phyloP scores from a whole-genome alignment of 2,113 vertebrate genomes.

The Synodontis membranacea region DNA sequence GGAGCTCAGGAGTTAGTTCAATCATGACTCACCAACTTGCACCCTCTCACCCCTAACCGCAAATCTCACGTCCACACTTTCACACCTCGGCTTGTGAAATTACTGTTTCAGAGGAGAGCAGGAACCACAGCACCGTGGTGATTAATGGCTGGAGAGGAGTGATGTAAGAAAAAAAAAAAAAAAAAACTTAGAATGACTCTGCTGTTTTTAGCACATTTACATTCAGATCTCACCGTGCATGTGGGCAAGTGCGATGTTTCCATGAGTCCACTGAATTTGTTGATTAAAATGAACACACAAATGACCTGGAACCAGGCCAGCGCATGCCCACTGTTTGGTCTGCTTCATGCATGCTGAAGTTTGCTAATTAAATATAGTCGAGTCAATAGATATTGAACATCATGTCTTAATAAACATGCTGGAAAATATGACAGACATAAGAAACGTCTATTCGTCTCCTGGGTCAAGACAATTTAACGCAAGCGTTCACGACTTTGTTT shows the following conservation, averaged over 20 bases:
- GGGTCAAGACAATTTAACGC: background rate
- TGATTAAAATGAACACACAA: background rate
- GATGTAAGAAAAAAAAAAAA: background rate
- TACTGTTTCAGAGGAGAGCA: background rate
- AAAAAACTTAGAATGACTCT: background rate
- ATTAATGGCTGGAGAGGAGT: background rate
- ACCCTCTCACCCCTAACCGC: background rate
- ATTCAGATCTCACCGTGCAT: background rate
- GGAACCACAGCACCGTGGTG: slow-evolving; percentile 1
- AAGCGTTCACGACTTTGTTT: background rate
- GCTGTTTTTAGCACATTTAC: background rate
- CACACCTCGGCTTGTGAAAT: slow-evolving; percentile 9
- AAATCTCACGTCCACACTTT: slow-evolving; percentile 16
- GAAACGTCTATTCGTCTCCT: background rate
- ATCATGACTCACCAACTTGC: background rate
- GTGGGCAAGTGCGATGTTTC: no score
- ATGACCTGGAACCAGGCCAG: background rate
- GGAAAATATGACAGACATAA: background rate
- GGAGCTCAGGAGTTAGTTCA: background rate
- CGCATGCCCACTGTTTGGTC: background rate
- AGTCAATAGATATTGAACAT: background rate
- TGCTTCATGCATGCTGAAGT: background rate
- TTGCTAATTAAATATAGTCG: background rate
- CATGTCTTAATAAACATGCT: background rate
- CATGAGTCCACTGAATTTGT: background rate